Conservation (phyloP, 2,797 vertebrate genomes). For the Nannoperca obscura region DNA sequence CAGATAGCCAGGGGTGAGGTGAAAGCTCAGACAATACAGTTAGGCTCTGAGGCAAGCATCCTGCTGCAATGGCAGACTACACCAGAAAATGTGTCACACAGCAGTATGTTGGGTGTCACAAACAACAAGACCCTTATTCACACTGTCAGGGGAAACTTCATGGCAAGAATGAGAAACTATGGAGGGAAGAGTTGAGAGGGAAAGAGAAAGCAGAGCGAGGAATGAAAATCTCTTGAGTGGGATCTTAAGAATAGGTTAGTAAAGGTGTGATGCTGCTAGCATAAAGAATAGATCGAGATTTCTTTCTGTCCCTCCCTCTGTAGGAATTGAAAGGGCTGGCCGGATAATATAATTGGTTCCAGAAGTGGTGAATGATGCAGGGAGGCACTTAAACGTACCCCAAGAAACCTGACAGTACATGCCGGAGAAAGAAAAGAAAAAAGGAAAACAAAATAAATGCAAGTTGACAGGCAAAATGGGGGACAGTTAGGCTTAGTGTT, state of each 20-base stretch:
- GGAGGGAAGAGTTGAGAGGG: constrained; percentile 41
- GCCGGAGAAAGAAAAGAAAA: constrained; percentile 75
- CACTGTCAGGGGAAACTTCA: constrained; percentile 67
- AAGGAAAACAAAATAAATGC: constrained; percentile 85
- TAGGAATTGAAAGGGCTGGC: constrained; percentile 72
- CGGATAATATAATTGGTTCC: constrained; percentile 85
- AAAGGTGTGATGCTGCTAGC: constrained; percentile 76
- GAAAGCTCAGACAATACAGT: constrained; percentile 75
- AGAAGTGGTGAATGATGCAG: constrained; percentile 76
- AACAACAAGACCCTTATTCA: constrained; percentile 75
- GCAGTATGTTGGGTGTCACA: constrained; percentile 68
- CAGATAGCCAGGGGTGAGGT: constrained; percentile 76
- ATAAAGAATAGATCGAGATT: constrained; percentile 69
- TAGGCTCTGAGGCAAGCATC: constrained; percentile 73
- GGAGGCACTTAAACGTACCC: constrained; percentile 76
- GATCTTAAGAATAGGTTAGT: constrained; percentile 72
- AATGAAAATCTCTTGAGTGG: constrained; percentile 70
- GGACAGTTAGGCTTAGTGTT: constrained; percentile 87
- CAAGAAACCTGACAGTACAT: constrained; percentile 81
- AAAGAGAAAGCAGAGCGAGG: constrained; percentile 40
- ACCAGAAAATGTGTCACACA: constrained; percentile 79
- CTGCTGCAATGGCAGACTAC: constrained; percentile 75
- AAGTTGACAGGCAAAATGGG: constrained; percentile 88
- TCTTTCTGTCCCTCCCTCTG: constrained; percentile 61
- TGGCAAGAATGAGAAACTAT: constrained; percentile 65